Conservation (phyloP, 2,113 vertebrate species). For the Paramormyrops kingsleyae region DNA sequence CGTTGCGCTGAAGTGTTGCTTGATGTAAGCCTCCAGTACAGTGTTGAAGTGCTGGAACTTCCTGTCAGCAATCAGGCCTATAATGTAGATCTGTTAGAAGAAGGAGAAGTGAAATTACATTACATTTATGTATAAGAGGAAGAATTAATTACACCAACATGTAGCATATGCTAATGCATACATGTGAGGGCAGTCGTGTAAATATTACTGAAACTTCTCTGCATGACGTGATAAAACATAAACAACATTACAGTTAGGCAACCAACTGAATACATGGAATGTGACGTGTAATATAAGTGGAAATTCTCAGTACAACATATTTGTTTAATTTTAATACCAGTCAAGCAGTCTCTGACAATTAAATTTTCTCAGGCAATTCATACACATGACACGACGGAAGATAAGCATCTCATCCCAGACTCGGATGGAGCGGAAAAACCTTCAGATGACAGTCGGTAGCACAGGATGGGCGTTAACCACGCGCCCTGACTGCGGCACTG, state of each 20-base stretch:
- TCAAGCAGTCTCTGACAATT: neutral
- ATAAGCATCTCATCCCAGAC: neutral
- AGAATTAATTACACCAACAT: neutral
- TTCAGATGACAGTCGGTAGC: neutral
- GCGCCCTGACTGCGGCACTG: neutral
- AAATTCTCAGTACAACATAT: neutral
- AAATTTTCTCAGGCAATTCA: neutral
- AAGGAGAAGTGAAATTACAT: slow-evolving; percentile 27
- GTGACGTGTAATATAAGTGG: neutral
- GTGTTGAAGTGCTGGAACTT: slow-evolving; percentile 98
- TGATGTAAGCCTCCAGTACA: slow-evolving; percentile 92
- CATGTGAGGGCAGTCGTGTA: slow-evolving; percentile 12
- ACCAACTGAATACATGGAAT: neutral
- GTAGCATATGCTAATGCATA: slow-evolving; percentile 8
- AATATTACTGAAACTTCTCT: slow-evolving; percentile 1
- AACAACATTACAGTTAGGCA: neutral
- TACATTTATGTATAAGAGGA: neutral
- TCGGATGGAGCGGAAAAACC: neutral
- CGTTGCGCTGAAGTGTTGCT: slow-evolving; percentile 95
- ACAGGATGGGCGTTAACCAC: neutral
- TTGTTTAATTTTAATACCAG: neutral
- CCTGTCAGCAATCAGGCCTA: slow-evolving; percentile 89
- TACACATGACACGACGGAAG: neutral
- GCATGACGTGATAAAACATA: neutral
- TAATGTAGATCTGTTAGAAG: slow-evolving; percentile 83